Conservation (phyloP, 2,888 invertebrate genomes). For the Ernsta delagoae region DNA sequence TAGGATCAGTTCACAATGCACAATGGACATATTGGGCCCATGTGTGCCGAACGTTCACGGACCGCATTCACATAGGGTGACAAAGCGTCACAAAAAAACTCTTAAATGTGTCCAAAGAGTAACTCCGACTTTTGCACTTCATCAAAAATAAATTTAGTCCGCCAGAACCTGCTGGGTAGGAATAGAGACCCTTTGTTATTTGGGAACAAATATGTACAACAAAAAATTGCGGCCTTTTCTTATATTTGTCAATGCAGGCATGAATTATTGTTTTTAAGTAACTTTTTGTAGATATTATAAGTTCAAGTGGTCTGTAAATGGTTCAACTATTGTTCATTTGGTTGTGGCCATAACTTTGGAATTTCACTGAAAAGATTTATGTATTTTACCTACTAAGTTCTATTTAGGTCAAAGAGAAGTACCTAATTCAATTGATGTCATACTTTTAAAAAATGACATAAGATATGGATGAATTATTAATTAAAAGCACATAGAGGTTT, state of each 20-base stretch:
- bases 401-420: too few species aligned
- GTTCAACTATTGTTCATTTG: constrained; percentile 6
- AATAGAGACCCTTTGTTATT: constrained; percentile 50
- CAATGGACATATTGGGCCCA: constrained; percentile 77
- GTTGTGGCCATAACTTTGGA: background rate
- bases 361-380: background rate
- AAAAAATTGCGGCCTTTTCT: constrained; percentile 58
- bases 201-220: constrained; percentile 50
- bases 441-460: too few species aligned
- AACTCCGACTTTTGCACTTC: constrained; percentile 81
- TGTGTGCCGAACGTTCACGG: constrained; percentile 76
- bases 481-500: too few species aligned
- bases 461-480: too few species aligned
- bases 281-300: constrained; percentile 53
- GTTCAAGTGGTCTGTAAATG: constrained; percentile 58
- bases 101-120: constrained; percentile 60
- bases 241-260: constrained; percentile 60
- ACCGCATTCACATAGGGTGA: constrained; percentile 42
- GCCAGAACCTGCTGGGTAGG: constrained; percentile 68
- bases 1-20: constrained; percentile 62
- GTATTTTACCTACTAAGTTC: background rate
- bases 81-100: constrained; percentile 65
- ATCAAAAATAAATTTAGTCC: constrained; percentile 81
- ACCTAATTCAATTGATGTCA: too few species aligned
- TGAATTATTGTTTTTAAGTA: constrained; percentile 77